phyloP scores from a whole-genome alignment of 2,113 vertebrate genomes.

The Castor canadensis region DNA sequence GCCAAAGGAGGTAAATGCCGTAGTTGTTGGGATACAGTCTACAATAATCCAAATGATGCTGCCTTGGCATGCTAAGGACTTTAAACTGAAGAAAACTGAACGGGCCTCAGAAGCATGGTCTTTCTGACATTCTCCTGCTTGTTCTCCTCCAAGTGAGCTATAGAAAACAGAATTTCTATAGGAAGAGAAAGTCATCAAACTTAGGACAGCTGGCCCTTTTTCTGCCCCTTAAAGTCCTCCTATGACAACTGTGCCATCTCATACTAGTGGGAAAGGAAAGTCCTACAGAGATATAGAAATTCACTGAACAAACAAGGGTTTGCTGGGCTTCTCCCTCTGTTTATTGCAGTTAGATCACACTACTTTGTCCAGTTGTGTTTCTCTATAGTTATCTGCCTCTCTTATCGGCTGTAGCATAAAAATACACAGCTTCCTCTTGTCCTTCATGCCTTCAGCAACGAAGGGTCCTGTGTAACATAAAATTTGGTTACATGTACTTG shows the following conservation, averaged over 20 bases:
- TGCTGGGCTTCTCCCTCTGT: neutral
- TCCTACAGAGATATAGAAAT: neutral
- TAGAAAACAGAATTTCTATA: neutral
- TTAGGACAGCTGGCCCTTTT: neutral
- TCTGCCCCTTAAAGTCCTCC: neutral
- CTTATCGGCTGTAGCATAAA: neutral
- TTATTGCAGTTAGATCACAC: neutral
- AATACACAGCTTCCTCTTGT: neutral
- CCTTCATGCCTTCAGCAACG: neutral
- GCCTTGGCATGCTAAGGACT: no score
- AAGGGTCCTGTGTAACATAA: neutral
- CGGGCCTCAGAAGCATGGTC: neutral
- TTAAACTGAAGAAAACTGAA: neutral
- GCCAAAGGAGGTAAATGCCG: neutral
- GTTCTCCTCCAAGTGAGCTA: neutral
- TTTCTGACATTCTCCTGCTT: neutral
- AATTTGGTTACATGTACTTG: neutral
- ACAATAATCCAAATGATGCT: neutral
- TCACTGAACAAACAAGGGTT: accelerated
- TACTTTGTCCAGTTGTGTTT: neutral
- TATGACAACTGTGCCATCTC: neutral
- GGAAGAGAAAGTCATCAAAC: no score
- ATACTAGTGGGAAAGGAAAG: no score
- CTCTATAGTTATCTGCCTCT: neutral
- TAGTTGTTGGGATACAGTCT: neutral